Conservation (phyloP, 37 sponge, comb jelly and placozoan species). For the Ianthella basta region DNA sequence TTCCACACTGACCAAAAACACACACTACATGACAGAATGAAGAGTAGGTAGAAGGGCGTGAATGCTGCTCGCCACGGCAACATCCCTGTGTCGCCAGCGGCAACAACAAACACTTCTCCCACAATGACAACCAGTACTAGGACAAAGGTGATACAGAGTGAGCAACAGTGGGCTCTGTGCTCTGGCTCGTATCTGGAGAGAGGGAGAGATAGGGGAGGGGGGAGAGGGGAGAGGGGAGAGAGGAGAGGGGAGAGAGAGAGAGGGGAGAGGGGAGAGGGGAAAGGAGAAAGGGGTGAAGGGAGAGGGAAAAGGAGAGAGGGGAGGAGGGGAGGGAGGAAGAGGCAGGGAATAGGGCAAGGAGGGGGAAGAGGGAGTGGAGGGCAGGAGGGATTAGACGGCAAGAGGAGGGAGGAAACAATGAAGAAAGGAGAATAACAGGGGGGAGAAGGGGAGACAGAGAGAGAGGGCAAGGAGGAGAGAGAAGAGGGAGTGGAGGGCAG, state of each 20-base stretch:
- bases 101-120: conserved; percentile 57
- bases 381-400: neutral
- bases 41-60: conserved; percentile 64
- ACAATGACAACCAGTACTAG: conserved; percentile 60
- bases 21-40: conserved; percentile 15
- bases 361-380: neutral
- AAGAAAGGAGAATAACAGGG: neutral
- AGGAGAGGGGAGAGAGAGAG: neutral
- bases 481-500: neutral
- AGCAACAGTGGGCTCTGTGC: conserved; percentile 49
- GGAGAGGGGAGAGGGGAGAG: neutral
- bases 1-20: conserved; percentile 53
- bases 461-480: neutral
- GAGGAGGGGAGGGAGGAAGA: neutral
- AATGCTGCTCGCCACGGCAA: conserved; percentile 66
- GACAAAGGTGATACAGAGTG: conserved; percentile 41
- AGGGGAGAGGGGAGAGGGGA: neutral
- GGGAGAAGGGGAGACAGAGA: neutral
- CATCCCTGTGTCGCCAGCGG: conserved; percentile 51
- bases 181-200: conserved; percentile 48
- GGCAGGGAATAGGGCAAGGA: conserved; percentile 13
- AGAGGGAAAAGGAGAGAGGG: conserved; percentile 14
- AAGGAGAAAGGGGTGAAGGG: neutral
- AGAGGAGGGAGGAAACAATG: neutral
- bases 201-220: neutral